Percentiles rank a stretch among this genome's conserved stretches.
Conservation (phyloP, 1,140 invertebrate species). For the Drosophila pruinosa region DNA sequence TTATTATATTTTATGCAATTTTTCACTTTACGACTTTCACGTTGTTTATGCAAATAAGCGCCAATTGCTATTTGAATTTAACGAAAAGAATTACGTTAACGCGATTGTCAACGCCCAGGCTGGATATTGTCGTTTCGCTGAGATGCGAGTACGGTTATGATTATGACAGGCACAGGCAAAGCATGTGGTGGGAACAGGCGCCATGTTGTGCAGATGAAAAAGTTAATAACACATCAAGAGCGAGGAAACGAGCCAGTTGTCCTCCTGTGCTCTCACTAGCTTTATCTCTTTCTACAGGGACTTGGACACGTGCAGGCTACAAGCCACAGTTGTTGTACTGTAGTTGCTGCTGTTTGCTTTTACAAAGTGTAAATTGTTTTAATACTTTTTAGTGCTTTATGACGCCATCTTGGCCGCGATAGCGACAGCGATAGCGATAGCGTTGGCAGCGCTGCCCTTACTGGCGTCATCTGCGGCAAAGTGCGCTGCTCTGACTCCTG, state of each 20-base stretch:
- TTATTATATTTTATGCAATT: conserved; percentile 67
- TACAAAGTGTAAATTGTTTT: conserved; percentile 82
- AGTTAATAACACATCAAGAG: conserved; percentile 45
- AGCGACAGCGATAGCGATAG: conserved; percentile 19
- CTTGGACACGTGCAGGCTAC: conserved; percentile 55
- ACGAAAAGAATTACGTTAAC: conserved; percentile 73
- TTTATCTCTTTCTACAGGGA: neutral
- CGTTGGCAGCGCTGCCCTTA: conserved; percentile 13
- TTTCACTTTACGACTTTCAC: conserved; percentile 78
- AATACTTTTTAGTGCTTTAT: conserved; percentile 79
- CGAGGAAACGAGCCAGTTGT: neutral
- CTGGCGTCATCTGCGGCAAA: conserved; percentile 61
- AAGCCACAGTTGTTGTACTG: conserved; percentile 59
- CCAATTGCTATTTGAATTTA: conserved; percentile 74
- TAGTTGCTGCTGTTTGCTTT: conserved; percentile 47
- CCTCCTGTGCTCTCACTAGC: neutral
- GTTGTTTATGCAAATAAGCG: conserved; percentile 79
- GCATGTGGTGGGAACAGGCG: conserved; percentile 13
- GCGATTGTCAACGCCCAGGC: conserved; percentile 68
- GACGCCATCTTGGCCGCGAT: conserved; percentile 59
- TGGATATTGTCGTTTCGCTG: conserved; percentile 27
- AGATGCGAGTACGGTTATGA: conserved; percentile 59
- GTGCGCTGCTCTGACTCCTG: conserved; percentile 30
- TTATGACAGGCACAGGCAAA: conserved; percentile 49
- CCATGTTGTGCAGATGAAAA: conserved; percentile 61